Conservation (phyloP, 2,113 vertebrate genomes). For the Callocephalon fimbriatum region DNA sequence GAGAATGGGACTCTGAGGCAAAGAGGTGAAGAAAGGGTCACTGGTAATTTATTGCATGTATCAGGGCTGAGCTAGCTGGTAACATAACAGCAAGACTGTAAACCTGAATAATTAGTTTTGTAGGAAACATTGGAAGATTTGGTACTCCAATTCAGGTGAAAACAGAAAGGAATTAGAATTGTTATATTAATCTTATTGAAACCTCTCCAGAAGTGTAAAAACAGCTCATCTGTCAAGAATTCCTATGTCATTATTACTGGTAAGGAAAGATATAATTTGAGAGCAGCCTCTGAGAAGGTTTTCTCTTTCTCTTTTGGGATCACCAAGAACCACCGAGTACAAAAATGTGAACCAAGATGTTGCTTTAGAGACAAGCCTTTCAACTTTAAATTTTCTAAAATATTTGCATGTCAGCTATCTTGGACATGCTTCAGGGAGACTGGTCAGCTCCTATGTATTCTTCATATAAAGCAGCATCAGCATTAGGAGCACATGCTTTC, state of each 20-base stretch:
- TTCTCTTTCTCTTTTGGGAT: background rate
- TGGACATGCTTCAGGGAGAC: background rate
- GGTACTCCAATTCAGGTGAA: background rate
- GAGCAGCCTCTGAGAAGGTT: background rate
- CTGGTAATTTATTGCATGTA: background rate
- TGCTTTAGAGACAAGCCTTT: background rate
- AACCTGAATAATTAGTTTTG: constrained; percentile 4
- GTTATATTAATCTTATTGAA: background rate
- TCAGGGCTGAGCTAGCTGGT: background rate
- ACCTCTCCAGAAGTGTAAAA: background rate
- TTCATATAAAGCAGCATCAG: background rate
- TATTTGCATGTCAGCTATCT: background rate
- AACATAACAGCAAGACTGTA: background rate
- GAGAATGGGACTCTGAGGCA: background rate
- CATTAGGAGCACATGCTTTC: background rate
- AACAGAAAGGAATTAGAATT: background rate
- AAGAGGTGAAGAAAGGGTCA: constrained; percentile 29
- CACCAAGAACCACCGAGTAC: background rate
- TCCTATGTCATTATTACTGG: background rate
- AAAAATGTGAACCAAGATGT: background rate
- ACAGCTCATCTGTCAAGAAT: background rate
- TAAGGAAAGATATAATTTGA: background rate
- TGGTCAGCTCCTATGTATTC: background rate
- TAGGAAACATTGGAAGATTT: background rate
- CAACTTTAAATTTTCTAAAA: background rate